These are phyloP conservation scores for Homalodisca vitripennis DNA, from an alignment of 1,140 invertebrate genomes.

Conservation along the genomic window DNA sequence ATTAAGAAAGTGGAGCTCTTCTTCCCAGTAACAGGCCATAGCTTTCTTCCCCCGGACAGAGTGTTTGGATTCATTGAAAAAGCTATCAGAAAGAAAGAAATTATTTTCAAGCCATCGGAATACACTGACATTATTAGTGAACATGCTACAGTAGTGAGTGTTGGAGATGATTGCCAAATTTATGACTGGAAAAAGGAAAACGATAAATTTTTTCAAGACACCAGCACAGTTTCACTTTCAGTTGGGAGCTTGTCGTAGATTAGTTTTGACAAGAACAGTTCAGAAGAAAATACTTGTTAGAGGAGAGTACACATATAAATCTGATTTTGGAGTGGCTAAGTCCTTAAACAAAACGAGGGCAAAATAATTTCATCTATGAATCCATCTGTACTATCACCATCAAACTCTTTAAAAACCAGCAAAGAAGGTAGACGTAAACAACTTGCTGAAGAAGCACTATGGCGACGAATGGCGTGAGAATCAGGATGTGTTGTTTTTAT, in stretches of 20 bases:
- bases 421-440: slow-evolving; percentile 8
- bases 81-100: slow-evolving; percentile 38
- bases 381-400: background rate
- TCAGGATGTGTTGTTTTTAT: background rate
- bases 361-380: background rate
- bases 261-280: slow-evolving; percentile 21
- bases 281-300: slow-evolving; percentile 26
- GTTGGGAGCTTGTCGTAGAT: slow-evolving; percentile 31
- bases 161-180: background rate
- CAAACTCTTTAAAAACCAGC: background rate
- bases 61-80: slow-evolving; percentile 45
- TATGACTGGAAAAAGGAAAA: slow-evolving; percentile 29
- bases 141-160: slow-evolving; percentile 27
- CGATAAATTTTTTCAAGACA: slow-evolving; percentile 1
- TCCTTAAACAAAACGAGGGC: background rate
- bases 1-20: slow-evolving; percentile 40
- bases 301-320: slow-evolving; percentile 25
- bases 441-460: slow-evolving; percentile 19
- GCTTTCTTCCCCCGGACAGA: slow-evolving; percentile 42
- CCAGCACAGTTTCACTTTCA: slow-evolving; percentile 33
- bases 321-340: slow-evolving; percentile 3
- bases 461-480: slow-evolving; percentile 24
- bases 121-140: slow-evolving; percentile 32
- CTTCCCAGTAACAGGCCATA: slow-evolving; percentile 42
- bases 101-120: slow-evolving; percentile 32